Base-by-base conservation (phyloP, 2,888 invertebrate species). In the Cremastinae sp. region DNA sequence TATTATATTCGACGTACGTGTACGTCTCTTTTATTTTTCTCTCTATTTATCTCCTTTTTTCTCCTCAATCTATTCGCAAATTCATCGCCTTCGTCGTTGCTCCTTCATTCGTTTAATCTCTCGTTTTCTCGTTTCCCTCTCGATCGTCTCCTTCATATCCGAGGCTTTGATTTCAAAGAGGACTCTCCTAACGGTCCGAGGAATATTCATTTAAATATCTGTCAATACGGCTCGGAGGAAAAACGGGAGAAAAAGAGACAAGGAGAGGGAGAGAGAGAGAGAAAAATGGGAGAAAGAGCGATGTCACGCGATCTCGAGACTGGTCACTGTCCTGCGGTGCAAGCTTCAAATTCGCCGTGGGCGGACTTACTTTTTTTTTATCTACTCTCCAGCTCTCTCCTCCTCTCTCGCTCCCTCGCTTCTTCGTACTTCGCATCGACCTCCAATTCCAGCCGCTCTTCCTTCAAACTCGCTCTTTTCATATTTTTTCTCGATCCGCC, bases 171-270 rank as follows among this genome's bases (percentile, higher is more conserved):
- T 86, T 88, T 86, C 85, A 87, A 88, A 88, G 86, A 84, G 87
- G 83, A 82, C 79, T 81, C 28, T 28, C 82, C 73, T 82, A 83
- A 82, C 84, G 81, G 81, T 81, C 82, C 74, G 82, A 86, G 86
- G 82, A 85, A 88, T 88, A 88, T 87, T 87, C 88, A 87, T 89
- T 89, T 88, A 88, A 88, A 89, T 88, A 88, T 86, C 88, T 89
- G 89, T 87, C 89, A 85, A 89, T 89, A 89, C 81, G 83, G 28
- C 28, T 28, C 28, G 28, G 2, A 28, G 28, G 28, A 28, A 28
- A 28, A 28, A 28, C 28, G 28, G 28, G 28, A 3, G 28, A 28
- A 28, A 28, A 28, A 28, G 5, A 28, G 28, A 28, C 5, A 5
- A 28, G 28, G 28, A 28, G 28, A 5, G 5, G 28, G 28, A 28